Evolutionary conservation across 2,797 vertebrate species (phyloP), one percentile per base, ranked within the genome.

Genomic region (Eurystomus glaucurus): DNA sequence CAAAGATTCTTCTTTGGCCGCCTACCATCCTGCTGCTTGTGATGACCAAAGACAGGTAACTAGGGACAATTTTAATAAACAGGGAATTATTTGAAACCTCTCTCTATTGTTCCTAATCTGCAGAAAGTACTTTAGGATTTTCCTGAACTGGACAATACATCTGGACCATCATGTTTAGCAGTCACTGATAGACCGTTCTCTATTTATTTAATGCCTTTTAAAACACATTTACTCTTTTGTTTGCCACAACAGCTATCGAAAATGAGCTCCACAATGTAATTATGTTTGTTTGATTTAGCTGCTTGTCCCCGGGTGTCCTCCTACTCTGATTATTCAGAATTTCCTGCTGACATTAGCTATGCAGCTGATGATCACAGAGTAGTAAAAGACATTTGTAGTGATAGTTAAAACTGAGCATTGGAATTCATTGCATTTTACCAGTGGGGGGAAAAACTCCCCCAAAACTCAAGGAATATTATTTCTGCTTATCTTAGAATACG

Each of bases 211-310:
- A 60, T n/a, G 17, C 19, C 11, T 83, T 82, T 83, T 31, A 41
- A 85, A 88, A 50, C 25, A 69, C 11, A 9, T 29, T 58, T 54
- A 25, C 84, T 74, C 23, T 62, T 93, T 74, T 88, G 35, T 68
- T 94, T 88, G 88, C 31, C 35, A 50, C 46, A 90, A 31, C 7
- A 68, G 68, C 45, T 3, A 5, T 39, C 78, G 57, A 64, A 76
- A 92, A 88, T 57, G 21, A 86, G 35, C 17, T 84, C 17, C 48
- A 51, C 19, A 81, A 64, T 58, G 77, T 76, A 62, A 48, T 86
- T 88, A 66, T 39, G 6, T 76, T 85, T 80, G 21, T 82, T 94
- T 95, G 51, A 75, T 90, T 90, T 89, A 76, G 21, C 28, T 90
- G 68, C 28, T 21, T 82, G 51, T 65, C 75, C 46, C 55, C 2